phyloP scores from a whole-genome alignment of 1,140 invertebrate species.

The Tetramorium simillimum region DNA sequence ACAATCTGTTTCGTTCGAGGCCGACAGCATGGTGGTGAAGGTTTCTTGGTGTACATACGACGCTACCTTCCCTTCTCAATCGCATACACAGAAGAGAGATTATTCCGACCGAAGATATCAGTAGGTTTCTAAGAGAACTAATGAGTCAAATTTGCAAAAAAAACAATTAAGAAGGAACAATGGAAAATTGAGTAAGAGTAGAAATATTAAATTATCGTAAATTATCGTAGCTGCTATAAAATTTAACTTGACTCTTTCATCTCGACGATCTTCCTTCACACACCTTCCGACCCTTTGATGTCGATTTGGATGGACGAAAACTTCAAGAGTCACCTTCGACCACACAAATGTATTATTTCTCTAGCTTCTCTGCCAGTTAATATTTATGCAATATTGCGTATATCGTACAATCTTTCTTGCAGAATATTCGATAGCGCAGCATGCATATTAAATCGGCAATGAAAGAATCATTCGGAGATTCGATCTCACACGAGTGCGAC shows the following conservation, averaged over 20 bases:
- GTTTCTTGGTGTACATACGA: background rate
- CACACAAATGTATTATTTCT: background rate
- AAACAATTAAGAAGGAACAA: background rate
- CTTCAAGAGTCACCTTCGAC: background rate
- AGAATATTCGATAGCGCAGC: background rate
- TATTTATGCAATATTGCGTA: background rate
- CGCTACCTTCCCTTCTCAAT: background rate
- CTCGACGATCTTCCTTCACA: background rate
- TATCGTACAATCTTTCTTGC: background rate
- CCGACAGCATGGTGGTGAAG: background rate
- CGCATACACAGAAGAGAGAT: background rate
- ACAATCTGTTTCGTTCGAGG: background rate
- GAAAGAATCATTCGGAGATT: conserved; percentile 1
- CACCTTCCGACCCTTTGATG: background rate
- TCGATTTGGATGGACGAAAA: background rate
- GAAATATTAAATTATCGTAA: background rate
- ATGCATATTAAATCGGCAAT: background rate
- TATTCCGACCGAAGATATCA: background rate
- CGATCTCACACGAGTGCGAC: background rate
- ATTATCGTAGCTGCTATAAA: conserved; percentile 21
- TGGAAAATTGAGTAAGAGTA: background rate
- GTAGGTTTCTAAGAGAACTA: background rate
- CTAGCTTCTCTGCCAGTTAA: background rate
- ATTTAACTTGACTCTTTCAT: conserved; percentile 4
- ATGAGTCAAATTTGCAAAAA: background rate